Base-by-base conservation (phyloP, 2,888 invertebrate species). In the Danaus chrysippus region DNA sequence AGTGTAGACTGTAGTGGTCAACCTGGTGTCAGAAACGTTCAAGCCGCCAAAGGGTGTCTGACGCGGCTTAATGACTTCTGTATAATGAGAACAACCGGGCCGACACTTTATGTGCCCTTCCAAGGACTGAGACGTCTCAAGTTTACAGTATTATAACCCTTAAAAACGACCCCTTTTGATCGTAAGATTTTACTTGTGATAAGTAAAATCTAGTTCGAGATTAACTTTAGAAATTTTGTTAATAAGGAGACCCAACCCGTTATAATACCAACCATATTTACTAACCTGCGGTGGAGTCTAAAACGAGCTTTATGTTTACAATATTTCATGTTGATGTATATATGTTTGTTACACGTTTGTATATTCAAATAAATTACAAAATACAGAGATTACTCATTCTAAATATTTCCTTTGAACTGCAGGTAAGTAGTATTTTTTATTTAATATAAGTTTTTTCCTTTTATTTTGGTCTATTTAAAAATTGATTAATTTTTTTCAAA, bases 1-100 rank as follows among this genome's bases (percentile, higher is more conserved):
- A 46, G 46, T 54, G 46, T 46, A n/a, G 46, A n/a, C 43, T 11
- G n/a, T 46, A 46, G 15, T 46, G n/a, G 15, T 46, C 15, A 46
- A 34, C 23, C 23, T 34, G 23, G 23, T 34, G 23, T 34, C 23
- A 34, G 23, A 34, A 34, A 34, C 23, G 23, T 46, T 12, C 15
- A 3, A n/a, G 46, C n/a, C 46, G 12, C 15, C 13, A 46, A 11
- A 46, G n/a, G 46, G 6, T n/a, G 9, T n/a, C 46, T 49, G 15
- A 49, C 10, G 17, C 11, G 10, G 17, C 49, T 17, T 15, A 49
- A 49, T 17, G 10, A 9, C 17, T 49, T 17, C 49, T 17, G 43
- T 43, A 46, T 46, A 49, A 17, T 17, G 49, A 49, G 49, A 10
- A 49, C 49, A 49, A 49, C 49, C 11, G 49, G 23, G 17, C 15